Conservation (phyloP, 2,113 vertebrate species). For the Hippoglossus stenolepis region DNA sequence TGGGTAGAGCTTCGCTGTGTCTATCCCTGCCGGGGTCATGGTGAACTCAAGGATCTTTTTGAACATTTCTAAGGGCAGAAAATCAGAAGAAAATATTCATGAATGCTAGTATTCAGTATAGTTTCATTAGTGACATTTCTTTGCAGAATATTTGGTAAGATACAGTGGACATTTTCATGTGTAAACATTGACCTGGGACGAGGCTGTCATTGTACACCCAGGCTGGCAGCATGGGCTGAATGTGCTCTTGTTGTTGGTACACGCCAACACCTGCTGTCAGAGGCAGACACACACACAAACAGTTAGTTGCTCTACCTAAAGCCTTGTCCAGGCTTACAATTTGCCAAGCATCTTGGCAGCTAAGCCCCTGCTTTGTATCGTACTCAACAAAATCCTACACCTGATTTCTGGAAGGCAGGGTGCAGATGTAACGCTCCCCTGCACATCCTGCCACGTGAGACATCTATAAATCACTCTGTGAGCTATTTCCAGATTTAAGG, state of each 20-base stretch:
- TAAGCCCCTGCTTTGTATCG: constrained; percentile 48
- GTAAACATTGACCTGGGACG: constrained; percentile 89
- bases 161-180: not conserved
- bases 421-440: constrained; percentile 52
- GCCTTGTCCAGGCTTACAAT: constrained; percentile 33
- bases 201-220: constrained; percentile 97
- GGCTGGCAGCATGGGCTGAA: constrained; percentile 91
- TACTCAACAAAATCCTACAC: constrained; percentile 53
- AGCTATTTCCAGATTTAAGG: constrained; percentile 41
- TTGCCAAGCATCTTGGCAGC: constrained; percentile 60
- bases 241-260: constrained; percentile 92
- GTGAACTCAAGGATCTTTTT: constrained; percentile 96
- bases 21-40: constrained; percentile 92
- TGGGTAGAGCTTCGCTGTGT: constrained; percentile 97
- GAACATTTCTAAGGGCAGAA: constrained; percentile 87
- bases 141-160: not conserved
- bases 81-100: not conserved
- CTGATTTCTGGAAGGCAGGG: constrained; percentile 49
- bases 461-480: constrained; percentile 55
- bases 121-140: not conserved
- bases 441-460: constrained; percentile 48
- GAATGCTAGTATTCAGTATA: not conserved
- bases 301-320: constrained; percentile 37
- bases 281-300: constrained; percentile 27
- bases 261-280: constrained; percentile 88